phyloP scores from a whole-genome alignment of 2,797 vertebrate species.

The Tragopan temminckii region DNA sequence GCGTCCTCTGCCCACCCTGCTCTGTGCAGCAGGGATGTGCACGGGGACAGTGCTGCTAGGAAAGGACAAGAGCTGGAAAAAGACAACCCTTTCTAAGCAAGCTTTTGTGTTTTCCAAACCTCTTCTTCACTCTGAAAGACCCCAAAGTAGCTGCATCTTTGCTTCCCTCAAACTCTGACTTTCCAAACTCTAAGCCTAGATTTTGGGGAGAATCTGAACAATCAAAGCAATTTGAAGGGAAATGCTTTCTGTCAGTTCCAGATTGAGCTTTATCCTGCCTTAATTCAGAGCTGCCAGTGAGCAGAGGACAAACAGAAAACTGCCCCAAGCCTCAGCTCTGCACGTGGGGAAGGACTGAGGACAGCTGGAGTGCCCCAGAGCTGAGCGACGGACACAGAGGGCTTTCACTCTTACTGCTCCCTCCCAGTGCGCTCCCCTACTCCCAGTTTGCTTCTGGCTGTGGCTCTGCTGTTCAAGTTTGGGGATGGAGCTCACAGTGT shows the following conservation, averaged over 20 bases:
- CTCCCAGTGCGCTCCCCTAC: not conserved
- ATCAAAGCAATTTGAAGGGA: not conserved
- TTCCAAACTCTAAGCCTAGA: not conserved
- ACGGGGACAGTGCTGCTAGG: not conserved
- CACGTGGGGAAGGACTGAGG: not conserved
- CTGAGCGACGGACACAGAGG: not conserved
- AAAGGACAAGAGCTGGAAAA: not conserved
- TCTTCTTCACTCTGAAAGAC: not conserved
- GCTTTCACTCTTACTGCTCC: not conserved
- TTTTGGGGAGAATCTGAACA: not conserved
- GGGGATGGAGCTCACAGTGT: not conserved
- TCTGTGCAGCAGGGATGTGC: not conserved
- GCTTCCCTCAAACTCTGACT: not conserved
- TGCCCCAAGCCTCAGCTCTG: not conserved
- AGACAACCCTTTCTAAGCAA: not conserved
- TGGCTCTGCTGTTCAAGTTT: not conserved
- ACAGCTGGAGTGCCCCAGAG: not conserved
- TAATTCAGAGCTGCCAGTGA: not conserved
- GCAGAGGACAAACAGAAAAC: not conserved
- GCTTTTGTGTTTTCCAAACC: not conserved
- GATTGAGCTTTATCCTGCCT: not conserved
- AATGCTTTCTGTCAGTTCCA: not conserved
- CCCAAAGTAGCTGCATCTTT: not conserved
- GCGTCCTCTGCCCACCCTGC: fast-evolving
- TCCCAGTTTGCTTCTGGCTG: fast-evolving